Conservation (phyloP, 1,140 invertebrate species). For the Drosophila melanogaster region DNA sequence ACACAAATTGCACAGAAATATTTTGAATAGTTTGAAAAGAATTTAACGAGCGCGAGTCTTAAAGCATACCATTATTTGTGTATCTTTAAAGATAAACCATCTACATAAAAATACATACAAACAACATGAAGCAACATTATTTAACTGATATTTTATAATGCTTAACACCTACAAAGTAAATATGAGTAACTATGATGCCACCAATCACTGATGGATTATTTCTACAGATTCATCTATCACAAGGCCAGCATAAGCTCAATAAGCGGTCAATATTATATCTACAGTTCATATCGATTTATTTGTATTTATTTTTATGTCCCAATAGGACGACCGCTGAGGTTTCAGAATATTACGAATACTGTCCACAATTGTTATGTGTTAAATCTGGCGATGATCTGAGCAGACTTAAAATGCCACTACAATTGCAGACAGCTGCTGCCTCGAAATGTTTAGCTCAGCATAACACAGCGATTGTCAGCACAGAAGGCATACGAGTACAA, state of each 20-base stretch:
- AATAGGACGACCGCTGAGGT: conserved; percentile 35
- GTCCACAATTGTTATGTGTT: conserved; percentile 62
- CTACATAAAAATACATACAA: no score
- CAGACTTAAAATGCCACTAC: conserved; percentile 76
- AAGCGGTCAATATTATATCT: conserved; percentile 5
- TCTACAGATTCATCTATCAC: conserved; percentile 2
- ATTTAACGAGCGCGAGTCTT: not conserved
- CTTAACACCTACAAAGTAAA: not conserved
- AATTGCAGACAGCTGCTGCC: conserved; percentile 73
- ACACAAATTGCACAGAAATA: conserved; percentile 14
- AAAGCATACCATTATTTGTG: not conserved
- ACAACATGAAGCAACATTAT: not conserved
- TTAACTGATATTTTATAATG: not conserved
- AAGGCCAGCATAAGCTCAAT: conserved; percentile 7
- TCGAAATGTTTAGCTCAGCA: conserved; percentile 72
- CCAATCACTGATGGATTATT: not conserved
- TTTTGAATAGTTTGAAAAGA: not conserved
- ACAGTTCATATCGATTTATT: conserved; percentile 26
- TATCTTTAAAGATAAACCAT: not conserved
- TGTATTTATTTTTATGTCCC: conserved; percentile 23
- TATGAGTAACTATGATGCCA: not conserved
- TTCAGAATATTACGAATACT: conserved; percentile 17
- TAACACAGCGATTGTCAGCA: conserved; percentile 56
- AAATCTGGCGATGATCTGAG: conserved; percentile 50
- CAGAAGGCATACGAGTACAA: conserved; percentile 8